Conservation (phyloP, 37 sponge, comb jelly and placozoan genomes). For the Cladorhizidae sp. region DNA sequence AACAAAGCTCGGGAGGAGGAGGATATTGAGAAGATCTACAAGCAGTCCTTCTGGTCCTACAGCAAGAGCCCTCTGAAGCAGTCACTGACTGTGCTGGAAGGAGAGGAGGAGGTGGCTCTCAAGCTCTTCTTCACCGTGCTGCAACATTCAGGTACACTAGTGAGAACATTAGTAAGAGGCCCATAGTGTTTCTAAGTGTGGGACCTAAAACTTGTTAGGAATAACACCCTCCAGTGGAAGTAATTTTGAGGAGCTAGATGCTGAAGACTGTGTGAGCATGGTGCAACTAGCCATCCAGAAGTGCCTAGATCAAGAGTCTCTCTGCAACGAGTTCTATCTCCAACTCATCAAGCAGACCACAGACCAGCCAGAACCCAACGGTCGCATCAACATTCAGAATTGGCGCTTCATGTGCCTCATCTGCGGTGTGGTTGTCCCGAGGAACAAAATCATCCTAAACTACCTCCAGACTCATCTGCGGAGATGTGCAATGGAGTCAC, state of each 20-base stretch:
- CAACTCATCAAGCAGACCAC: conserved; percentile 97
- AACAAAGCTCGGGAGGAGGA: conserved; percentile 70
- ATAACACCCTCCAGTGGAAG: conserved; percentile 62
- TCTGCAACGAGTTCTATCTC: conserved; percentile 95
- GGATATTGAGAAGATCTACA: conserved; percentile 94
- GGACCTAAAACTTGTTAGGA: conserved; percentile 34
- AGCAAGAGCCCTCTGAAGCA: conserved; percentile 83
- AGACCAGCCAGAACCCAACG: conserved; percentile 93
- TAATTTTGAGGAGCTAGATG: conserved; percentile 68
- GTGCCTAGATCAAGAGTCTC: conserved; percentile 90
- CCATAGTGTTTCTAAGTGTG: background rate
- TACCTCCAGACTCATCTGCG: conserved; percentile 88
- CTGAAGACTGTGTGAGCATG: conserved; percentile 75
- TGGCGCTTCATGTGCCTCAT: conserved; percentile 86
- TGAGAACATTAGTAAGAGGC: too few species aligned
- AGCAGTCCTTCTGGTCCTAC: conserved; percentile 94
- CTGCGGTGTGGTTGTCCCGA: conserved; percentile 86
- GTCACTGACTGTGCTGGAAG: conserved; percentile 75
- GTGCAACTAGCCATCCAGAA: conserved; percentile 87
- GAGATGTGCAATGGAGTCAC: conserved; percentile 72
- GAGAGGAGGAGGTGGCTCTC: conserved; percentile 80
- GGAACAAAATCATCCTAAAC: conserved; percentile 81
- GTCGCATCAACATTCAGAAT: conserved; percentile 92
- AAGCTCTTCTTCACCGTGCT: conserved; percentile 84
- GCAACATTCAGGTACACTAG: conserved; percentile 70